These are phyloP conservation scores for Nebria brevicollis DNA, from an alignment of 2,888 invertebrate genomes.

Conservation along the genomic window DNA sequence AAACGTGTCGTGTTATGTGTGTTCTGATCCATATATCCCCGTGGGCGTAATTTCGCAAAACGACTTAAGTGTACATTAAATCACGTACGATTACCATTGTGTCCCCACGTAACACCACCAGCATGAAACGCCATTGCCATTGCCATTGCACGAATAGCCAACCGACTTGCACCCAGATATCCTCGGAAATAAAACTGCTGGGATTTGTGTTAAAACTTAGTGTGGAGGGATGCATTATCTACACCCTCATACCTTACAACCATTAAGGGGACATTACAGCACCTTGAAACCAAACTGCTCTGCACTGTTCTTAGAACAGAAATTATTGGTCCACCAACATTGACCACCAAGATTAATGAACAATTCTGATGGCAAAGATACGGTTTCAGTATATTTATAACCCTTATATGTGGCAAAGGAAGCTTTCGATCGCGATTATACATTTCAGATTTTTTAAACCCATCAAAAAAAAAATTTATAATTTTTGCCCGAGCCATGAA, in stretches of 20 bases:
- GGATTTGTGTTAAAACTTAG: conserved; percentile 24
- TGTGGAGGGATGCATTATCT: conserved; percentile 10
- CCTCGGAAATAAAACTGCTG: conserved; percentile 21
- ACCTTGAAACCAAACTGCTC: not conserved
- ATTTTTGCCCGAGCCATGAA: not conserved
- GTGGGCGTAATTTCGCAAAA: conserved; percentile 23
- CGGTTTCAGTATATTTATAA: not conserved
- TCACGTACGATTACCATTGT: conserved; percentile 34
- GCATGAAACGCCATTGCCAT: not conserved
- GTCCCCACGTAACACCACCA: conserved; percentile 9
- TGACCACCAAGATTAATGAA: not conserved
- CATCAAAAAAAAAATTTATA: no score
- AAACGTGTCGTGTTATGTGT: not conserved
- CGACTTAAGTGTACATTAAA: conserved; percentile 34
- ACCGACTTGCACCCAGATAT: conserved; percentile 10
- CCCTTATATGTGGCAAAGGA: not conserved
- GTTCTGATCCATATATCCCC: conserved; percentile 23
- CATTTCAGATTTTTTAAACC: no score
- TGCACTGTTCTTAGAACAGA: not conserved
- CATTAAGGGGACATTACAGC: conserved; percentile 19
- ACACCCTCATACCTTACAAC: conserved; percentile 27
- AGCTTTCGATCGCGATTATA: not conserved
- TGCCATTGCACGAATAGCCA: not conserved
- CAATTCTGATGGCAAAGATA: not conserved
- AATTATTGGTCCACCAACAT: not conserved